Evolutionary conservation across 2,888 invertebrate genomes (phyloP).

Genomic region (Bellardia pandia): DNA sequence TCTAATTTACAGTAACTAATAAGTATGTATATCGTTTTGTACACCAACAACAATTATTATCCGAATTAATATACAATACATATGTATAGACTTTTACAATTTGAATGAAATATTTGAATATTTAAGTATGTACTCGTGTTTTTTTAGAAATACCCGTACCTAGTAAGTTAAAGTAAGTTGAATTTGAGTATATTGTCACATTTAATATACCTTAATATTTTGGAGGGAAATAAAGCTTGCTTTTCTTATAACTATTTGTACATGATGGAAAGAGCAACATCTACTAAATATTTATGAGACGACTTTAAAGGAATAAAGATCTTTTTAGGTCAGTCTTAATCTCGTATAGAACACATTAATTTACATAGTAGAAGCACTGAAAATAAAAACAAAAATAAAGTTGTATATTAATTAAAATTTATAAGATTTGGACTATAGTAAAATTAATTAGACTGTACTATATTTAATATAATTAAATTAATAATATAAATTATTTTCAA

Average conservation of each 20-base stretch:
- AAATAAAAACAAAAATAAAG: constrained; percentile 30
- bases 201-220: constrained; percentile 4
- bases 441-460: no score
- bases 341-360: constrained; percentile 30
- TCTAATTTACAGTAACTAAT: neutral
- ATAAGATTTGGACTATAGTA: no score
- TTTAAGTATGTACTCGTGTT: neutral
- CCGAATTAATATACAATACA: neutral
- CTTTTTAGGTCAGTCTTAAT: constrained; percentile 31
- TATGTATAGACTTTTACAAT: neutral
- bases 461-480: no score
- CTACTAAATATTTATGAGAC: neutral
- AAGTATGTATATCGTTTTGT: neutral
- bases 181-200: neutral
- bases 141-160: neutral
- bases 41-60: neutral
- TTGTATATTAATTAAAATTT: neutral
- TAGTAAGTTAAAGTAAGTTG: neutral
- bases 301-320: constrained; percentile 2
- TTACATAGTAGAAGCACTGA: constrained; percentile 13
- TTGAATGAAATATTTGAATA: neutral
- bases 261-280: constrained; percentile 12
- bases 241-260: constrained; percentile 31
- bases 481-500: no score
- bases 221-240: constrained; percentile 44